Base-by-base conservation (phyloP, 2,797 vertebrate genomes). In the Propithecus perrieri region DNA sequence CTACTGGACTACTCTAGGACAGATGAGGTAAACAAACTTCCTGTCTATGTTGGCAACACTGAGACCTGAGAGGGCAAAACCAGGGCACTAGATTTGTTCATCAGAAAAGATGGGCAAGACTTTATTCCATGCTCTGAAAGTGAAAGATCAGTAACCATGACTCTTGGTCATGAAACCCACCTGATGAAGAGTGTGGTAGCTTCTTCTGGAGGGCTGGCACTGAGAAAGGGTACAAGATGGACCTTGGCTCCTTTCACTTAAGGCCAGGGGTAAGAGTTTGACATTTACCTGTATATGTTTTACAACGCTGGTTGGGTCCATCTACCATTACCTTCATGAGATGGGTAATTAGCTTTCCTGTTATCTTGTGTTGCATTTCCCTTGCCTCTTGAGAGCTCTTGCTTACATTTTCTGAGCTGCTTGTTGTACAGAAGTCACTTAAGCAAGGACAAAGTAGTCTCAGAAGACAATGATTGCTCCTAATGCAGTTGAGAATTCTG, bases 401-500 rank as follows among this genome's bases (percentile, higher is more conserved):
- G 83, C 12, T 95, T 61, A 50, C 74, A 55, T 80, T 84, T 85
- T 83, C 81, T 78, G 61, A 86, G 67, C 61, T 86, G 53, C 33
- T 75, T 83, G 57, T 63, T 89, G 1, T 48, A 72, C 11, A 41
- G 20, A 91, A 84, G 38, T 93, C 79, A 74, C n/a, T 95, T 96
- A 91, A 63, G 61, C 63, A 57, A 85, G 71, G 61, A 79, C 75
- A 85, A 75, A 95, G 63, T 57, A 55, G 4, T 84, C 41, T 14
- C 72, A 65, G 74, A 95, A 97, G 96, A 93, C 59, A 86, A 30
- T 7, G 75, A 50, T 67, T 76, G 15, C 33, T 81, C 33, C 59
- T 95, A 78, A 91, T 46, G 50, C 75, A 78, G 38, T 48, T 91
- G 72, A 91, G 69, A 91, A 75, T 94, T 94, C 53, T 89, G 65